Evolutionary conservation across 1,140 invertebrate genomes (phyloP).

Genomic region (Drosophila sulfurigaster): DNA sequence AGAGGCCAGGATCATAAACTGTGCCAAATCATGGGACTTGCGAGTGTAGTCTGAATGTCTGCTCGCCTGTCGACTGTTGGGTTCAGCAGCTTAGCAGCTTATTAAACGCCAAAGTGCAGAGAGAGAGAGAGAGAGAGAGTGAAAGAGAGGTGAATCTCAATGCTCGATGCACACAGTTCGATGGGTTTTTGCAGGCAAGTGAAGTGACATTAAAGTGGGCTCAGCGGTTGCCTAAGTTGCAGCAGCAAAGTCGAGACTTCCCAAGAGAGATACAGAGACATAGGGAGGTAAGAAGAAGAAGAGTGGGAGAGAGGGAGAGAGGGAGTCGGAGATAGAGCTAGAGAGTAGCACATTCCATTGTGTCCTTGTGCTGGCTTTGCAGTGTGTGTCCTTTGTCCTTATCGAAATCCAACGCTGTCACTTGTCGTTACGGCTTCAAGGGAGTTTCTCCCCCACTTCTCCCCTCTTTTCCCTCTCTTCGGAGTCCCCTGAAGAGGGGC

Average conservation of each 20-base stretch:
- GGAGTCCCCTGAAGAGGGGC: neutral
- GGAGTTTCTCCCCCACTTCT: neutral
- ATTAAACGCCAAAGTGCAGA: slow-evolving; percentile 45
- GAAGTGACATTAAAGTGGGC: slow-evolving; percentile 41
- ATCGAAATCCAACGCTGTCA: slow-evolving; percentile 52
- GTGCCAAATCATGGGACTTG: slow-evolving; percentile 32
- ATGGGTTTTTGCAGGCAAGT: slow-evolving; percentile 22
- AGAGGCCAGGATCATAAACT: slow-evolving; percentile 38
- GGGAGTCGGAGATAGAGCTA: neutral
- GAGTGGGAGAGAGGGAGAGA: neutral
- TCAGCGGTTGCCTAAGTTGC: slow-evolving; percentile 27
- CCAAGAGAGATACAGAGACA: neutral
- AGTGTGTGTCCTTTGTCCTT: slow-evolving; percentile 48
- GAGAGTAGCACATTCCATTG: slow-evolving; percentile 43
- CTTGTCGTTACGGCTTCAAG: slow-evolving; percentile 27
- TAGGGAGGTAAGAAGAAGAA: neutral
- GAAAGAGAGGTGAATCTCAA: neutral
- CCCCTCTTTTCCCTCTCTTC: too few relatives aligned
- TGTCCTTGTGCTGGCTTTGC: slow-evolving; percentile 25
- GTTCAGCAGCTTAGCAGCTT: slow-evolving; percentile 58
- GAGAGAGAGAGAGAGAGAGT: neutral
- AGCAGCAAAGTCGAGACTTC: neutral
- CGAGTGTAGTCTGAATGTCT: slow-evolving; percentile 6
- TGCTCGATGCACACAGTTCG: slow-evolving; percentile 20
- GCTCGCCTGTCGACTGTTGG: slow-evolving; percentile 9